Conservation (phyloP, 2,113 vertebrate genomes). For the Gasterosteus nipponicus region DNA sequence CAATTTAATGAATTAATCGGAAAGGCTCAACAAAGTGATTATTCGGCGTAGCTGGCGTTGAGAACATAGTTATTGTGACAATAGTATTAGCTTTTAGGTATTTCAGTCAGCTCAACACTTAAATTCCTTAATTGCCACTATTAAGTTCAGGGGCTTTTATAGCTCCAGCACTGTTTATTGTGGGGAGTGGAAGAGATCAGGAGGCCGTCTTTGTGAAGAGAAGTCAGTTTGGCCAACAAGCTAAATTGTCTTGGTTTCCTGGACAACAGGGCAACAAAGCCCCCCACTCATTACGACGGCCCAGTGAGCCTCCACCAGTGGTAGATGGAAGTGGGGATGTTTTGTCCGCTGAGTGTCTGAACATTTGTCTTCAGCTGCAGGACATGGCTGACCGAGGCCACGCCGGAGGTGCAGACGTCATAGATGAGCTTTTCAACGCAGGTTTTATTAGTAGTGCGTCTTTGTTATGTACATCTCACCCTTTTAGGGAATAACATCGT, state of each 20-base stretch:
- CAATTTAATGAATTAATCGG: neutral
- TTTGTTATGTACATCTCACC: neutral
- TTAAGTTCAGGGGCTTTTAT: neutral
- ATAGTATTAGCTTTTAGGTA: neutral
- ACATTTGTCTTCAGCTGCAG: conserved; percentile 13
- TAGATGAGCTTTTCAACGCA: conserved; percentile 56
- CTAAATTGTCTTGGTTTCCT: conserved; percentile 60
- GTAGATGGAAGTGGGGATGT: neutral
- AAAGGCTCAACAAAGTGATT: neutral
- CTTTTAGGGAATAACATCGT: neutral
- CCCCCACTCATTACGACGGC: conserved; percentile 9
- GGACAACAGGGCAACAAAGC: conserved; percentile 66
- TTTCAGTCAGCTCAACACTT: neutral
- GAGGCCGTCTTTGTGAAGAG: conserved; percentile 20
- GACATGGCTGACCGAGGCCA: conserved; percentile 62
- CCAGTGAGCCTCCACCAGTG: conserved; percentile 15
- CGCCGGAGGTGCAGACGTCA: conserved; percentile 34
- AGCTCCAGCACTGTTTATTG: neutral
- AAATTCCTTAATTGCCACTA: neutral
- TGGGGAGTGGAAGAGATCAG: neutral
- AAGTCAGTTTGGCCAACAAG: conserved; percentile 36
- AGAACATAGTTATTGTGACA: neutral
- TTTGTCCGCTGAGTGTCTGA: conserved; percentile 22
- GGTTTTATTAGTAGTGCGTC: neutral
- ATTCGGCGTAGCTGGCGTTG: neutral